Evolutionary conservation across 2,113 vertebrate species (phyloP), one percentile per base, ranked within the genome.

Genomic region (Tachuris rubrigastra): DNA sequence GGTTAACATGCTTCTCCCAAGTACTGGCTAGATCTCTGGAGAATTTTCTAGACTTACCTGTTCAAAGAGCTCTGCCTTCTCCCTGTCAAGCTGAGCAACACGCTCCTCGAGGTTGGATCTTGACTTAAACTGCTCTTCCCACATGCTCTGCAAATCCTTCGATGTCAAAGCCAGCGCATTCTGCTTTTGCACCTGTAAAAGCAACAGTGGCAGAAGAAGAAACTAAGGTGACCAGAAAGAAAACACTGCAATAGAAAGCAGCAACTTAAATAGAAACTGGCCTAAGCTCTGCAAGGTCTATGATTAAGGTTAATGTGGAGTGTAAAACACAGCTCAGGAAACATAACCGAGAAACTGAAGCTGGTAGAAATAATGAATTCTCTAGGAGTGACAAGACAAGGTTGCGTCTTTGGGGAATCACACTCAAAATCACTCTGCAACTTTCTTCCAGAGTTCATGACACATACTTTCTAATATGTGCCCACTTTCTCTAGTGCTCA

Each of bases 111-210:
- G 92, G 87, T 96, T 98, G 6, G 98, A 98, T 75, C 97, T 98
- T 76, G 97, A 98, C 95, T 99, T 99, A 75, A 98, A 78, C 49
- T 99, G 98, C 85, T 99, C 98, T 91, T 99, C 98, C 99, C 98
- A 99, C 65, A 99, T 85, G 41, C 94, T 97, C 76, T 98, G 98
- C 7, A 97, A 98, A 87, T 98, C 98, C 89, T 99, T 97, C 39
- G 98, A 98, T 47, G 95, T 98, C 82, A 98, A 95, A 87, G 98
- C 96, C 55, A 98, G 94, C 92, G 96, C 33, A 80, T 94, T 98
- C 82, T 98, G 98, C 74, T 98, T 99, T 96, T 99, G 98, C 19
- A 98, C 95, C 99, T 99, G 67, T 55, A 56, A 68, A 82, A 75
- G 19, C 62, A 94, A 83, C 27, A 85, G 18, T 6, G 16, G 13